These are phyloP conservation scores for Geotrupes spiniger DNA, from an alignment of 2,888 invertebrate genomes.

Conservation along the genomic window DNA sequence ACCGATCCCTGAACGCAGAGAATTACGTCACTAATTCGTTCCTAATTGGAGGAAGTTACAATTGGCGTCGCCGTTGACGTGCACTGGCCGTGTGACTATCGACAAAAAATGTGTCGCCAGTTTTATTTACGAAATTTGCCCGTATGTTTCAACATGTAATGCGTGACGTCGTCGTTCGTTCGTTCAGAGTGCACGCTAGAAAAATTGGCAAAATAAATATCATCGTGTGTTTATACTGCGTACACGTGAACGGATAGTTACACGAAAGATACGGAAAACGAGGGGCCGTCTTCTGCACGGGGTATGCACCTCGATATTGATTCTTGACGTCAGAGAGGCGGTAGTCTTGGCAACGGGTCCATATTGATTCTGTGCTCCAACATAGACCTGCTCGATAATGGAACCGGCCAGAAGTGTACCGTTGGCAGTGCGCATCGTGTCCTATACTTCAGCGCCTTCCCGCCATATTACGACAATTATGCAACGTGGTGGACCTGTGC, in stretches of 20 bases:
- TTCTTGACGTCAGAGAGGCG: conserved; percentile 32
- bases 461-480: conserved; percentile 1
- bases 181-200: too few species aligned
- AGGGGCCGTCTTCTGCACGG: conserved; percentile 9
- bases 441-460: conserved; percentile 3
- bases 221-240: background rate
- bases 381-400: conserved; percentile 18
- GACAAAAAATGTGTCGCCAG: too few species aligned
- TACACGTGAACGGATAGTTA: background rate
- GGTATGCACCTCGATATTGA: conserved; percentile 29
- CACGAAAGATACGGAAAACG: too few species aligned
- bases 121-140: too few species aligned
- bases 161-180: too few species aligned
- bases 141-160: too few species aligned
- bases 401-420: background rate
- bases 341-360: conserved; percentile 32
- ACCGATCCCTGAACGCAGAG: background rate
- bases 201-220: too few species aligned
- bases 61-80: too few species aligned
- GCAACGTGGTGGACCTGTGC: conserved; percentile 5
- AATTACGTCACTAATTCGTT: conserved; percentile 6
- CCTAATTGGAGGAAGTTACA: background rate
- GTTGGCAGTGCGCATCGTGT: conserved; percentile 3
- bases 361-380: conserved; percentile 29
- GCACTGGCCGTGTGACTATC: too few species aligned